Conservation (phyloP, 2,888 invertebrate species). For the Griposia aprilina region DNA sequence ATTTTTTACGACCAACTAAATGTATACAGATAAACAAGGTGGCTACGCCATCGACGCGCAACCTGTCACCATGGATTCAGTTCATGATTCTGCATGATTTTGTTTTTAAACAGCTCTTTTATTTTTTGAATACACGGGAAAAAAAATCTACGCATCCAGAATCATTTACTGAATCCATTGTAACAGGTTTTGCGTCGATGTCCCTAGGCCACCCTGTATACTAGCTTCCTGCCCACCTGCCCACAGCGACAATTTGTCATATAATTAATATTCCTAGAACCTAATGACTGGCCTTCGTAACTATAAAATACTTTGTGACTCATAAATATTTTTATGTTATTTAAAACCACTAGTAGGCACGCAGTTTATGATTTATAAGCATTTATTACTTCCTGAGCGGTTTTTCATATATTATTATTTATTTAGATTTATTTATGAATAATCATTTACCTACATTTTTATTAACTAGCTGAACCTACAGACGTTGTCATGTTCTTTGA, state of each 20-base stretch:
- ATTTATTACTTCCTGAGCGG: conserved; percentile 45
- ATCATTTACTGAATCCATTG: no score
- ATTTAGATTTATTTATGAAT: conserved; percentile 2
- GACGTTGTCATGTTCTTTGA: not conserved
- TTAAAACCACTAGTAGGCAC: not conserved
- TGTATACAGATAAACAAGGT: no score
- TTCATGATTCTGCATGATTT: no score
- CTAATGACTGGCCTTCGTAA: conserved; percentile 46
- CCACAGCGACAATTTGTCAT: conserved; percentile 9
- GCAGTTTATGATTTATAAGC: conserved; percentile 19
- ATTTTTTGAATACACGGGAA: no score
- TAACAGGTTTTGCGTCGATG: no score
- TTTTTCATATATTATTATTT: conserved; percentile 33
- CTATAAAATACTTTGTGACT: conserved; percentile 44
- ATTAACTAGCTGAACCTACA: not conserved
- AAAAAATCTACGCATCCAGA: no score
- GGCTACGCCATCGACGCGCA: no score
- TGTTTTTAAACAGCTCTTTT: no score
- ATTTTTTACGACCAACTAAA: no score
- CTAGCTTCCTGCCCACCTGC: conserved; percentile 43
- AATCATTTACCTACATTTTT: not conserved
- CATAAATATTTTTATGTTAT: conserved; percentile 43
- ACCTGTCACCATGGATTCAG: no score
- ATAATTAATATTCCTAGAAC: conserved; percentile 40
- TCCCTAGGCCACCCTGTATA: not conserved